A percentile compares a stretch with the other conserved stretches of the same genome.
Conservation (phyloP, 2,797 vertebrate genomes). For the Huso huso region DNA sequence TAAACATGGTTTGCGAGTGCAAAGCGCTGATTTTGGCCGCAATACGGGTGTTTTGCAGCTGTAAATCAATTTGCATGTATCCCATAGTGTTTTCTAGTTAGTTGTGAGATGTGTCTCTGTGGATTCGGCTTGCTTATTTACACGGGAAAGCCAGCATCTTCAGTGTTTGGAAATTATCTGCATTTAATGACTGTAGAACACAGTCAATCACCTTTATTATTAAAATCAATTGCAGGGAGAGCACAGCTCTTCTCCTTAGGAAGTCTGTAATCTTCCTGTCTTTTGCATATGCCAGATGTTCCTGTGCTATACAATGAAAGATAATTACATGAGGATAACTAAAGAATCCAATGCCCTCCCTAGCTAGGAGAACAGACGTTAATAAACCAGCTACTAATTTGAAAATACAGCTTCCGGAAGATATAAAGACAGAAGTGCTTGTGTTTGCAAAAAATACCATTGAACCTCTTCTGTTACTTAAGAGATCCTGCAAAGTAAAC, state of each 20-base stretch:
- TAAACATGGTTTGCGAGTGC: too few relatives aligned
- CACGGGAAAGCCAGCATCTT: too few relatives aligned
- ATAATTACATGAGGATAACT: not conserved
- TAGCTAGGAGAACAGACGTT: not conserved
- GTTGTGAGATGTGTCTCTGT: not conserved
- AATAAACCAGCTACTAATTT: not conserved
- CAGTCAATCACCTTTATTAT: not conserved
- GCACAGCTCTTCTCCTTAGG: not conserved
- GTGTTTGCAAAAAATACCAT: not conserved
- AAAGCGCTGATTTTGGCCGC: too few relatives aligned
- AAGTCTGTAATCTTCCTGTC: not conserved
- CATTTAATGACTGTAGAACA: not conserved
- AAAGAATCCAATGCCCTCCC: not conserved
- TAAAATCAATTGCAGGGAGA: not conserved
- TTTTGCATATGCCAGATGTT: not conserved
- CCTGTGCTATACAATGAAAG: not conserved
- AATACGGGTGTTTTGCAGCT: too few relatives aligned
- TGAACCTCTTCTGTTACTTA: not conserved
- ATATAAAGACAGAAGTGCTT: not conserved
- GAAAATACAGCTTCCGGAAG: not conserved
- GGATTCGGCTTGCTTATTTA: not conserved
- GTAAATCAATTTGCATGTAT: not conserved
- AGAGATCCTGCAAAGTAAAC: not conserved
- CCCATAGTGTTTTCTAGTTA: not conserved
- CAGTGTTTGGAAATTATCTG: too few relatives aligned